A percentile compares a stretch with the other conserved stretches of the same genome.
phyloP scores from a whole-genome alignment of 2,113 vertebrate genomes.

The Cairina moschata region DNA sequence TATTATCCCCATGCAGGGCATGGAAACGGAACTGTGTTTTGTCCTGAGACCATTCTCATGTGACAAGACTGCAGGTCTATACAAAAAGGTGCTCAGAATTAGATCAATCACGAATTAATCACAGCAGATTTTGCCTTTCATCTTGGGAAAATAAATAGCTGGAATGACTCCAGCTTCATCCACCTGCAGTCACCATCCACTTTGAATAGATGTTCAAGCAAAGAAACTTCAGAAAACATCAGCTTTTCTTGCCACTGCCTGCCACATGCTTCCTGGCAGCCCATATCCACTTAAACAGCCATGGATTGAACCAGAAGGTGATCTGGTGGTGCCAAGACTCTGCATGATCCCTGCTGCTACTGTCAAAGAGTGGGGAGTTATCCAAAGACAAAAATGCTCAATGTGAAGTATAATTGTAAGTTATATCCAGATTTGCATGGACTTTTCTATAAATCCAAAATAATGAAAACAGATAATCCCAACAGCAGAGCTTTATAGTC shows the following conservation, averaged over 20 bases:
- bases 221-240: background rate
- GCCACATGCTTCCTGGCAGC: accelerated
- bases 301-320: background rate
- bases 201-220: background rate
- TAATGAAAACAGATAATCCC: background rate
- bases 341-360: background rate
- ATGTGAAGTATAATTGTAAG: background rate
- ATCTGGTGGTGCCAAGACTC: background rate
- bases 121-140: background rate
- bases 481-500: background rate
- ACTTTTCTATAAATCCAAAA: background rate
- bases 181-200: background rate
- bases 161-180: background rate
- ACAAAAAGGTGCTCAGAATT: background rate
- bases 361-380: background rate
- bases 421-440: background rate
- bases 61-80: accelerated
- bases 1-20: accelerated
- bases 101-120: background rate
- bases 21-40: accelerated
- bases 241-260: background rate
- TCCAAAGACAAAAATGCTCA: background rate
- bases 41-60: accelerated
- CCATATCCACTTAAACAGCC: background rate
- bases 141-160: background rate